phyloP scores from a whole-genome alignment of 1,140 invertebrate species.

The Halyomorpha halys region DNA sequence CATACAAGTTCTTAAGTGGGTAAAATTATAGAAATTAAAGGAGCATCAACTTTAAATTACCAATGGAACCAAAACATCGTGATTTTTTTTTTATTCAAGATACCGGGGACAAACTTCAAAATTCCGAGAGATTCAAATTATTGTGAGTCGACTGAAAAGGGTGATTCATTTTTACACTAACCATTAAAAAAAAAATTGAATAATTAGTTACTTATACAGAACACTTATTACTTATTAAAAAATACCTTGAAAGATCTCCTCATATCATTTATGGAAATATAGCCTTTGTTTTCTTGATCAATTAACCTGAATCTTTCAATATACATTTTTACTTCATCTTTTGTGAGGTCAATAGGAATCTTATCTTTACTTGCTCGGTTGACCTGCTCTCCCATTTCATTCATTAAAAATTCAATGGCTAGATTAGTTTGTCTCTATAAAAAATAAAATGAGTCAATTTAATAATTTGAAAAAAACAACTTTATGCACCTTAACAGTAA shows the following conservation, averaged over 20 bases:
- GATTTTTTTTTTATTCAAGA: too few relatives aligned
- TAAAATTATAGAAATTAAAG: conserved; percentile 6
- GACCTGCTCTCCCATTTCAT: conserved; percentile 95
- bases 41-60: too few relatives aligned
- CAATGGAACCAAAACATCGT: too few relatives aligned
- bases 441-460: conserved; percentile 19
- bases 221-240: neutral
- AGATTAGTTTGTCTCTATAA: conserved; percentile 61
- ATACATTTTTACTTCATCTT: conserved; percentile 88
- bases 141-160: too few relatives aligned
- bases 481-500: too few relatives aligned
- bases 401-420: conserved; percentile 74
- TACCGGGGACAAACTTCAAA: too few relatives aligned
- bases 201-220: neutral
- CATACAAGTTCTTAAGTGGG: neutral
- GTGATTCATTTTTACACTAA: too few relatives aligned
- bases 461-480: neutral
- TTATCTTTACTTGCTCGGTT: conserved; percentile 78
- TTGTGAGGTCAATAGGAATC: conserved; percentile 85
- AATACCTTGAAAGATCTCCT: conserved; percentile 86
- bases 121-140: too few relatives aligned
- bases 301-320: conserved; percentile 91
- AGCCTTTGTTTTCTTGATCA: conserved; percentile 93
- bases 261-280: conserved; percentile 95
- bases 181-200: too few relatives aligned